Conservation (phyloP, 37 sponge, comb jelly and placozoan genomes). For the Agelas oroides region DNA sequence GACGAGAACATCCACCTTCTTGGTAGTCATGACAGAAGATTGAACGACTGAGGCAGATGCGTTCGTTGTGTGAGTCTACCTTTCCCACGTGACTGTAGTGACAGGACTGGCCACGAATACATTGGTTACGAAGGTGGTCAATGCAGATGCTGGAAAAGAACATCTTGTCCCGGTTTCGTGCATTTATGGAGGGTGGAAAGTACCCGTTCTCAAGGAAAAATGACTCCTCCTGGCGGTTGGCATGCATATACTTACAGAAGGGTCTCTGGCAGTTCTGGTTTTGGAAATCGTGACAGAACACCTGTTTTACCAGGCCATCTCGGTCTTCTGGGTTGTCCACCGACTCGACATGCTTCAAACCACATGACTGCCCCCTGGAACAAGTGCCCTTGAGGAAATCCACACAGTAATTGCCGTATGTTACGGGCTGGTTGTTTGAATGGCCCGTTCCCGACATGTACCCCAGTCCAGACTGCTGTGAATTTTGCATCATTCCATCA, state of each 20-base stretch:
- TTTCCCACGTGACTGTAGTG: conserved; percentile 46
- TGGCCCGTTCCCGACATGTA: conserved; percentile 8
- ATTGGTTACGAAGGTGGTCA: conserved; percentile 64
- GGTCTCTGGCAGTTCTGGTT: conserved; percentile 41
- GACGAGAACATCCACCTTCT: conserved; percentile 48
- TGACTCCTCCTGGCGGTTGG: conserved; percentile 41
- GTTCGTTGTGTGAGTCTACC: conserved; percentile 41
- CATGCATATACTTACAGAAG: conserved; percentile 68
- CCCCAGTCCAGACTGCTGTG: neutral
- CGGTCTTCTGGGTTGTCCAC: conserved; percentile 53
- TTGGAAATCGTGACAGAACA: conserved; percentile 73
- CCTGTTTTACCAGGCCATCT: conserved; percentile 34
- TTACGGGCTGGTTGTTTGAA: conserved; percentile 46
- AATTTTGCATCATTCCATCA: no score
- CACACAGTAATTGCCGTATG: conserved; percentile 52
- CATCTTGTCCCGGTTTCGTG: conserved; percentile 55
- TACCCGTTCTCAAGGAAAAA: conserved; percentile 56
- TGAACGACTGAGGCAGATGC: conserved; percentile 59
- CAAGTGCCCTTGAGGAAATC: conserved; percentile 73
- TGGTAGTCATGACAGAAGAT: conserved; percentile 73
- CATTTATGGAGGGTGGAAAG: conserved; percentile 48
- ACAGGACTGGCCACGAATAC: conserved; percentile 53
- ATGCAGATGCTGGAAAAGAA: conserved; percentile 63
- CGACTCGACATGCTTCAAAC: conserved; percentile 42
- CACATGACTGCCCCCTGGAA: conserved; percentile 33